A percentile compares a stretch with the other conserved stretches of the same genome.
phyloP scores from a whole-genome alignment of 1,140 invertebrate genomes.

The Batillaria attramentaria region DNA sequence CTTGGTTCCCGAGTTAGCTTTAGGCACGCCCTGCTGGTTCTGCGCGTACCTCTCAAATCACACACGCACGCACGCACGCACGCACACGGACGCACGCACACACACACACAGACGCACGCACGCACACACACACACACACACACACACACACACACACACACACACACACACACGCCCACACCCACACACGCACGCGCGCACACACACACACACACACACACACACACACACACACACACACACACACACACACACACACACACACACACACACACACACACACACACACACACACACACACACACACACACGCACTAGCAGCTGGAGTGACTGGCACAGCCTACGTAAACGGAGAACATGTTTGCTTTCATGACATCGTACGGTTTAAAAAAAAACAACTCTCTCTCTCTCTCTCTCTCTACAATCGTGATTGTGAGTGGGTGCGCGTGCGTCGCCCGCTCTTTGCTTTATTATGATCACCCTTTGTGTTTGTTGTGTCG shows the following conservation, averaged over 20 bases:
- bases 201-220: too few species aligned
- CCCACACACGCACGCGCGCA: background rate
- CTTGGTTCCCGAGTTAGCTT: too few species aligned
- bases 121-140: background rate
- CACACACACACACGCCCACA: background rate
- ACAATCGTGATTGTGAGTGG: too few species aligned
- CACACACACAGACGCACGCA: background rate
- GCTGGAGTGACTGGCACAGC: too few species aligned
- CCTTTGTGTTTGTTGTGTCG: too few species aligned
- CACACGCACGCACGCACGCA: background rate
- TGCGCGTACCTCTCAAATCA: background rate
- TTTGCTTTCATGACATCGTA: too few species aligned
- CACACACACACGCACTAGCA: background rate
- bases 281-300: background rate
- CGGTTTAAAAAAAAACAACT: too few species aligned
- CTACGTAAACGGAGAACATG: too few species aligned
- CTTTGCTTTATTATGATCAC: too few species aligned
- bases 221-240: background rate
- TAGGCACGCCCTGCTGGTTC: too few species aligned
- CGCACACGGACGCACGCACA: background rate
- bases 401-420: too few species aligned
- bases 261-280: background rate
- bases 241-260: background rate
- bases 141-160: background rate
- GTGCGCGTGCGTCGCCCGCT: too few species aligned